Percentiles rank a stretch among this genome's conserved stretches.
phyloP scores from a whole-genome alignment of 2,113 vertebrate species.

The Oreochromis tanganicae region DNA sequence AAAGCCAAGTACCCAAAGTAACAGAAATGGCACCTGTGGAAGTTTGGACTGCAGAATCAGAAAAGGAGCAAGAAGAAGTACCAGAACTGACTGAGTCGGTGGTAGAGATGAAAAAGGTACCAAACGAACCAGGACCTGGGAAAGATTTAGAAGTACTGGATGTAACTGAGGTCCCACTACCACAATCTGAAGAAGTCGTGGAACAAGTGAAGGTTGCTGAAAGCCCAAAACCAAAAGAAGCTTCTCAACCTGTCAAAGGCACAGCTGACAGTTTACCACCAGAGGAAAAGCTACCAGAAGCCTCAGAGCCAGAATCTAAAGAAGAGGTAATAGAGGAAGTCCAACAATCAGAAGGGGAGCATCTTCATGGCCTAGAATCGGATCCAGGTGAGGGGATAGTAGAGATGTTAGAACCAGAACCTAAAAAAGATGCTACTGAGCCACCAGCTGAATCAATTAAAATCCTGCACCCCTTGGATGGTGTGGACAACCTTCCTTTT shows the following conservation, averaged over 20 bases:
- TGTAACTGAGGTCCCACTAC: neutral
- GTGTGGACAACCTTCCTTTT: neutral
- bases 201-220: neutral
- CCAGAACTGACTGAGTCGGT: neutral
- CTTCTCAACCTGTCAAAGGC: neutral
- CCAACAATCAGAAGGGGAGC: neutral
- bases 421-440: neutral
- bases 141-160: neutral
- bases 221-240: neutral
- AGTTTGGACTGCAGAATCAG: neutral
- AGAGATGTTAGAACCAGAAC: slow-evolving; percentile 1
- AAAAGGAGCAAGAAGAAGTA: neutral
- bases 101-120: neutral
- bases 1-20: neutral
- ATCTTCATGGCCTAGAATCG: neutral
- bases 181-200: neutral
- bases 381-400: neutral
- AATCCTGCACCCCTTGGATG: slow-evolving; percentile 3
- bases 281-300: neutral
- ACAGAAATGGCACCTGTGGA: neutral
- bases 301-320: neutral
- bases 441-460: slow-evolving; percentile 35
- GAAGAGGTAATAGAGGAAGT: neutral
- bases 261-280: neutral
- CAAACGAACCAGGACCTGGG: neutral